Evolutionary conservation across 1,140 invertebrate species (phyloP).

Genomic region (Tetramorium simillimum): DNA sequence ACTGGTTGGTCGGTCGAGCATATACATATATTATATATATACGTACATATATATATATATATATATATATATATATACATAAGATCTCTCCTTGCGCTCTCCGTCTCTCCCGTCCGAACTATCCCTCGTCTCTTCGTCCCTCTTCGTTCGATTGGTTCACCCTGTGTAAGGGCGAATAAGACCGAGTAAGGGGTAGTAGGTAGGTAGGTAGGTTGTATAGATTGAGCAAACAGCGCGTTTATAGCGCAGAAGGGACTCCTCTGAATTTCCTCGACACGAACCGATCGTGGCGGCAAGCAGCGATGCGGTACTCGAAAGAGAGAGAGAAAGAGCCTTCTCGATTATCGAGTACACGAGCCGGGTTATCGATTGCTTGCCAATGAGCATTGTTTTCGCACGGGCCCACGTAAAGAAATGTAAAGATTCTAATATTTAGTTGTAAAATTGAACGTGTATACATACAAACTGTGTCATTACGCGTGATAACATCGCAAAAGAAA

Average conservation of each 20-base stretch:
- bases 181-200: conserved; percentile 52
- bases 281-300: conserved; percentile 54
- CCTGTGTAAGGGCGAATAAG: conserved; percentile 54
- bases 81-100: conserved; percentile 28
- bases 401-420: conserved; percentile 4
- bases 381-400: conserved; percentile 55
- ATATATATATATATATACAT: background rate
- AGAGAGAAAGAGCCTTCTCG: conserved; percentile 37
- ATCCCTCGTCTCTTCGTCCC: conserved; percentile 2
- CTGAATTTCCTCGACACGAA: conserved; percentile 67
- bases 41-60: conserved; percentile 32
- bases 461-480: background rate
- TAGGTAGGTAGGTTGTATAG: conserved; percentile 65
- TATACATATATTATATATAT: conserved; percentile 31
- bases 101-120: background rate
- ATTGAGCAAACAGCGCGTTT: conserved; percentile 71
- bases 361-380: conserved; percentile 52
- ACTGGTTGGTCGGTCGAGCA: conserved; percentile 33
- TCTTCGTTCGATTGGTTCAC: conserved; percentile 27
- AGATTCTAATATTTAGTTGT: background rate
- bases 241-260: conserved; percentile 68
- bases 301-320: conserved; percentile 54
- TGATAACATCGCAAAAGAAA: background rate
- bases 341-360: conserved; percentile 58
- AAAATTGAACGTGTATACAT: background rate